Conservation (phyloP, 2,797 vertebrate species). For the Denticeps clupeoides region DNA sequence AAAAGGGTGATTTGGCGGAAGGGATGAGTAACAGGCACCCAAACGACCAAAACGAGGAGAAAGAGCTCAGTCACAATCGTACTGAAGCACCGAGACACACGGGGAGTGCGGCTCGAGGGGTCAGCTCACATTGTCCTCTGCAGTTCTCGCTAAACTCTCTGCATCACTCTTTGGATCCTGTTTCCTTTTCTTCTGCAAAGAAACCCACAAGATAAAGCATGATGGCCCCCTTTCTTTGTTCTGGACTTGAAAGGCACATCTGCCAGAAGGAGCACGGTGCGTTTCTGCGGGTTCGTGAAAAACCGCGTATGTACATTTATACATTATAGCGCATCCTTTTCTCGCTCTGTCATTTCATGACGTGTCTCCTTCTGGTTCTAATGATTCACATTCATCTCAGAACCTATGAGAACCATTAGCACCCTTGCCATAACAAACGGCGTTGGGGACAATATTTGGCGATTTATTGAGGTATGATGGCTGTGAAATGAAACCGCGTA, state of each 20-base stretch:
- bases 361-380: too few relatives aligned
- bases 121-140: constrained; percentile 50
- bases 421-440: too few relatives aligned
- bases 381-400: too few relatives aligned
- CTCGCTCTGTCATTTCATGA: too few relatives aligned
- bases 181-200: constrained; percentile 67
- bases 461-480: not conserved
- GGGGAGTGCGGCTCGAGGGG: not conserved
- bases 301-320: too few relatives aligned
- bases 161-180: constrained; percentile 48
- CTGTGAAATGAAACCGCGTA: not conserved
- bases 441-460: too few relatives aligned
- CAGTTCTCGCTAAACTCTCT: constrained; percentile 41
- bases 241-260: not conserved
- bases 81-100: not conserved
- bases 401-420: too few relatives aligned
- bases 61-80: not conserved
- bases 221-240: not conserved
- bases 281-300: too few relatives aligned
- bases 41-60: constrained; percentile 1
- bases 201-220: constrained; percentile 26
- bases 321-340: too few relatives aligned
- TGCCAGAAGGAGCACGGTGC: too few relatives aligned
- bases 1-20: constrained; percentile 12
- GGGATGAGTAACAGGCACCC: not conserved